Evolutionary conservation across 2,797 vertebrate species (phyloP), one percentile per base, ranked within the genome.

Genomic region (Spinibarbus caldwelli): DNA sequence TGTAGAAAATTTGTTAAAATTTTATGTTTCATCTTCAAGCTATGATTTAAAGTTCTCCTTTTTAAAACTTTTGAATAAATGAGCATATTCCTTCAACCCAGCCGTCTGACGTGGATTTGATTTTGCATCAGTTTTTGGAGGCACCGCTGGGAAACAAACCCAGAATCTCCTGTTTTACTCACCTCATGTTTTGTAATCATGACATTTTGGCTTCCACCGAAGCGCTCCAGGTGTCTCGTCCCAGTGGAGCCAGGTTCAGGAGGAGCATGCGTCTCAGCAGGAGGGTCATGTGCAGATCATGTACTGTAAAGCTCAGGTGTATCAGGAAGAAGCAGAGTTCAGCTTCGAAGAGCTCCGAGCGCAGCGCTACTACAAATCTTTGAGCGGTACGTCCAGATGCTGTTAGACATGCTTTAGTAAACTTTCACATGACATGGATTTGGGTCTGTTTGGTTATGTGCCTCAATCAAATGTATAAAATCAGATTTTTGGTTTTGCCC

Each of bases 331-430:
- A 0, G 90, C 88, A 0, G 97, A 98, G 80, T 95, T 97, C 80
- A 96, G 95, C 66, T 93, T 97, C 0, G 97, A 97, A 77, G 97
- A 98, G 90, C 94, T 97, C 64, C 80, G 96, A 75, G 95, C 97
- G 15, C 94, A 97, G 89, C 93, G 93, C 77, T 96, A 95, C 92
- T 79, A 77, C 54, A 62, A 47, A 49, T 17, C 1, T 31, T 57
- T 82, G 11, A 36, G 81, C 2, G 85, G 66, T 83, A 57, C 72
- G 80, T 66, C 75, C 23, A 77, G 29, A 64, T 43, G 21, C 52
- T 57, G 21, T 10, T 54, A 54, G 8, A n/a, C 52, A 4, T 23
- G 21, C 10, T 59, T 59, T 10, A n/a, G 21, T 10, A 11, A 23
- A 57, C 23, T 10, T n/a, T 57, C 54, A 57, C 7, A 5, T 14